Evolutionary conservation across 2,888 invertebrate genomes (phyloP).

Genomic region (Drosophila bunnanda): DNA sequence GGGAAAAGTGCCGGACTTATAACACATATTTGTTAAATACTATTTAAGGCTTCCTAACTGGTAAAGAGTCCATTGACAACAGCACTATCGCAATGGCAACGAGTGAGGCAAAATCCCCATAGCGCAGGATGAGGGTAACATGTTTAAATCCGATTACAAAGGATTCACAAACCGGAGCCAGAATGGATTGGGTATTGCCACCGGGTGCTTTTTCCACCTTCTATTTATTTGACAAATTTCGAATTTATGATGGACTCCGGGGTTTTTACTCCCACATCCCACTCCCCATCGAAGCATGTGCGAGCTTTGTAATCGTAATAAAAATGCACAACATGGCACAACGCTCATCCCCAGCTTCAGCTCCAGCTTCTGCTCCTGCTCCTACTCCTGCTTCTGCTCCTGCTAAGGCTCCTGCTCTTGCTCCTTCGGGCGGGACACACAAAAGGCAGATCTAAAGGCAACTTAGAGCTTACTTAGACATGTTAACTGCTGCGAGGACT

Average conservation of each 20-base stretch:
- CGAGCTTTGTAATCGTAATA: constrained; percentile 56
- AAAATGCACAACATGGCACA: constrained; percentile 70
- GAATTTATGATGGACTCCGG: constrained; percentile 61
- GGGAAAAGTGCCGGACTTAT: neutral
- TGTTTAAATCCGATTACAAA: constrained; percentile 68
- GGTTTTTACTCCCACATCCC: neutral
- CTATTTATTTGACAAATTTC: constrained; percentile 71
- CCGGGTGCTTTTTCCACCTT: constrained; percentile 18
- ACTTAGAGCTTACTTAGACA: constrained; percentile 52
- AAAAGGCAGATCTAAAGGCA: constrained; percentile 37
- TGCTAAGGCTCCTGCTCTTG: neutral
- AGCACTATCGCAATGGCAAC: constrained; percentile 19
- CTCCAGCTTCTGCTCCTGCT: neutral
- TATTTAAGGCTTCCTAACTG: neutral
- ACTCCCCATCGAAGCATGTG: constrained; percentile 4
- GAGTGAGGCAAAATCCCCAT: constrained; percentile 11
- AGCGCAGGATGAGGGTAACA: constrained; percentile 19
- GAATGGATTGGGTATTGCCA: constrained; percentile 30
- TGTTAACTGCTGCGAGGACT: constrained; percentile 49
- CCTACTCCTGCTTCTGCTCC: neutral
- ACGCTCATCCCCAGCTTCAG: neutral
- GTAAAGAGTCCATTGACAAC: constrained; percentile 11
- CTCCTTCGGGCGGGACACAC: constrained; percentile 24
- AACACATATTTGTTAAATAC: neutral
- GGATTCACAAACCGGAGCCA: constrained; percentile 35